phyloP scores from a whole-genome alignment of 2,888 invertebrate genomes.

The Anodontia alba region DNA sequence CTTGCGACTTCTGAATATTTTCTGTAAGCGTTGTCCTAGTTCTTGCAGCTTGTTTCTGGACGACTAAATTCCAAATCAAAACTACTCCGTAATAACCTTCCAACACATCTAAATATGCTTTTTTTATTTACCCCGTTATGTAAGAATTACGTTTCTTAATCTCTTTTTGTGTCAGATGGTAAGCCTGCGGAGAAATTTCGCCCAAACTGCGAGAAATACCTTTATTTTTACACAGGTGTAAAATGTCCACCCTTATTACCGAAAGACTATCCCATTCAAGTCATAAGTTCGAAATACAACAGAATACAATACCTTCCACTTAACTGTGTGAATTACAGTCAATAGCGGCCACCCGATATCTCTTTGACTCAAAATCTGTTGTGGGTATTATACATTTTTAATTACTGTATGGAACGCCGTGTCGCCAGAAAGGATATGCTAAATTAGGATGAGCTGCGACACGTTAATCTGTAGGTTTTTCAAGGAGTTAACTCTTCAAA shows the following conservation, averaged over 20 bases:
- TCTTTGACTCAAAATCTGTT: not conserved
- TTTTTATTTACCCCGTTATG: not conserved
- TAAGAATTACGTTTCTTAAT: not conserved
- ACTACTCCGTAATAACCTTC: too few species aligned
- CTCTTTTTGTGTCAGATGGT: not conserved
- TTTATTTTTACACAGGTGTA: not conserved
- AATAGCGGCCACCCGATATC: conserved; percentile 8
- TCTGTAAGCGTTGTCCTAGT: too few species aligned
- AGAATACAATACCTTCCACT: not conserved
- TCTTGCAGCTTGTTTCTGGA: too few species aligned
- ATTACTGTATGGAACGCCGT: too few species aligned
- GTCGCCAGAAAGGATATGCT: too few species aligned
- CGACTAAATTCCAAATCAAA: too few species aligned
- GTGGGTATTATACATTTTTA: too few species aligned
- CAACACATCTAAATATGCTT: not conserved
- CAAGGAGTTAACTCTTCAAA: too few species aligned
- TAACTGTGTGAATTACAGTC: not conserved
- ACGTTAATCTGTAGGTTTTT: too few species aligned
- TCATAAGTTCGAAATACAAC: not conserved
- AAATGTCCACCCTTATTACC: not conserved
- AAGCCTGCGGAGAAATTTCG: not conserved
- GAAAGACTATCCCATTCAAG: conserved; percentile 14
- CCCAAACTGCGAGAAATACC: conserved; percentile 8
- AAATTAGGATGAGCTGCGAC: too few species aligned
- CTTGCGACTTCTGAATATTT: not conserved